Conservation (phyloP, 2,797 vertebrate species). For the Sus cebifrons region DNA sequence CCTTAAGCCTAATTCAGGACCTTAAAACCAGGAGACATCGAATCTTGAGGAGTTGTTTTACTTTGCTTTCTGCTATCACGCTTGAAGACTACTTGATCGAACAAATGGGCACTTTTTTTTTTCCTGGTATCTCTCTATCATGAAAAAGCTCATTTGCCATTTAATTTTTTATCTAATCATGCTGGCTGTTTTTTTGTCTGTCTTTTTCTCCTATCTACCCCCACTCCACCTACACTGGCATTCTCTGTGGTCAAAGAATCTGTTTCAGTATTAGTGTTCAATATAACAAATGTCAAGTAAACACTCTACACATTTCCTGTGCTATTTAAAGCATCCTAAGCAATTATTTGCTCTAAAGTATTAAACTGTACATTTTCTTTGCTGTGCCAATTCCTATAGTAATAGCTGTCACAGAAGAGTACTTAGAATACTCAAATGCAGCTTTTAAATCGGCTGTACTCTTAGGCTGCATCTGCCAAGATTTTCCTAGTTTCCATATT, state of each 20-base stretch:
- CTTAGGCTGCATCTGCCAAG: slow-evolving; percentile 74
- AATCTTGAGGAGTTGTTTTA: neutral
- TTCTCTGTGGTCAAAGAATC: slow-evolving; percentile 89
- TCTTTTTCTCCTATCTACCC: slow-evolving; percentile 68
- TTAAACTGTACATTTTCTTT: slow-evolving; percentile 87
- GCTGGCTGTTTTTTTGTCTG: slow-evolving; percentile 81
- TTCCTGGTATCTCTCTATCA: slow-evolving; percentile 58
- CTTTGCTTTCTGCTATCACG: slow-evolving; percentile 29
- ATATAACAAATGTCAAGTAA: slow-evolving; percentile 91
- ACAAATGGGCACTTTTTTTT: neutral
- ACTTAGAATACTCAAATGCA: slow-evolving; percentile 68
- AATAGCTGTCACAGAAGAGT: slow-evolving; percentile 80
- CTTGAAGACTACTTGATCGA: neutral
- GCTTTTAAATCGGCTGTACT: slow-evolving; percentile 71
- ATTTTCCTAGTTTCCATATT: slow-evolving; percentile 77
- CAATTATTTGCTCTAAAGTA: slow-evolving; percentile 88
- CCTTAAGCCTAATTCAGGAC: neutral
- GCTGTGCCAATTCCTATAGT: slow-evolving; percentile 84
- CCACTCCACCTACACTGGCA: slow-evolving; percentile 86
- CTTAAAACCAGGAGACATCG: neutral
- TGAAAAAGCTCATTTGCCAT: slow-evolving; percentile 78
- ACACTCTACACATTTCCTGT: slow-evolving; percentile 90
- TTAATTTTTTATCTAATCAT: slow-evolving; percentile 84
- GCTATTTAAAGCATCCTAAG: slow-evolving; percentile 88
- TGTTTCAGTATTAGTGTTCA: slow-evolving; percentile 91